Percentiles rank a stretch among this genome's conserved stretches.
phyloP scores from a whole-genome alignment of 2,113 vertebrate species.

The Riparia riparia region DNA sequence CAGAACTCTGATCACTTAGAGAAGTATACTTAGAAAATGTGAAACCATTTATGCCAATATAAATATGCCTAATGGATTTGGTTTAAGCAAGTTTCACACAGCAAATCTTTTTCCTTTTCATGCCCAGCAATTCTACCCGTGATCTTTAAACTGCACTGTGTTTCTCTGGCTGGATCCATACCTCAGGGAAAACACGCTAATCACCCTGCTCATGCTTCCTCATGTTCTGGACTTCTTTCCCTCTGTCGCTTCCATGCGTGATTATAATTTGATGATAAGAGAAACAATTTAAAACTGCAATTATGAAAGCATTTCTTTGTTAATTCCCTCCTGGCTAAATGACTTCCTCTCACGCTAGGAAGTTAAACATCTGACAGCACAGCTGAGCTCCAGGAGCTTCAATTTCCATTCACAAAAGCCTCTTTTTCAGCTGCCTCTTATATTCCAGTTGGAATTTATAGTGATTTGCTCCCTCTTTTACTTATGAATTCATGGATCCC shows the following conservation, averaged over 20 bases:
- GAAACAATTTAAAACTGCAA: constrained; percentile 43
- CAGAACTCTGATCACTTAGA: neutral
- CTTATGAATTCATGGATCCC: neutral
- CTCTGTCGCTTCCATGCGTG: neutral
- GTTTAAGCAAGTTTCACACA: neutral
- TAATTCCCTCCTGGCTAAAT: constrained; percentile 44
- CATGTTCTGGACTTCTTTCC: neutral
- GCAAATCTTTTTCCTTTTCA: neutral
- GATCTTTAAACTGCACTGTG: neutral
- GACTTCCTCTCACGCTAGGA: constrained; percentile 46
- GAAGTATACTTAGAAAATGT: neutral
- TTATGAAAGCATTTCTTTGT: constrained; percentile 40
- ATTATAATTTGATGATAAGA: constrained; percentile 44
- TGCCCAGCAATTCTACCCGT: neutral
- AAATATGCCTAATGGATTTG: neutral
- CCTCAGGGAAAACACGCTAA: constrained; percentile 6
- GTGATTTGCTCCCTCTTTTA: neutral
- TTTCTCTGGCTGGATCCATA: neutral
- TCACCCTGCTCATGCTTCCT: neutral
- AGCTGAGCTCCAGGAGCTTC: constrained; percentile 6
- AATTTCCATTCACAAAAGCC: neutral
- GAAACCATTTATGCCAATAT: neutral
- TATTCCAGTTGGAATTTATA: neutral
- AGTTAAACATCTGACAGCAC: constrained; percentile 36
- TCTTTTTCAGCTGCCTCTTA: neutral